Base-by-base conservation (phyloP, 2,113 vertebrate species). In the Poicephalus gulielmi region DNA sequence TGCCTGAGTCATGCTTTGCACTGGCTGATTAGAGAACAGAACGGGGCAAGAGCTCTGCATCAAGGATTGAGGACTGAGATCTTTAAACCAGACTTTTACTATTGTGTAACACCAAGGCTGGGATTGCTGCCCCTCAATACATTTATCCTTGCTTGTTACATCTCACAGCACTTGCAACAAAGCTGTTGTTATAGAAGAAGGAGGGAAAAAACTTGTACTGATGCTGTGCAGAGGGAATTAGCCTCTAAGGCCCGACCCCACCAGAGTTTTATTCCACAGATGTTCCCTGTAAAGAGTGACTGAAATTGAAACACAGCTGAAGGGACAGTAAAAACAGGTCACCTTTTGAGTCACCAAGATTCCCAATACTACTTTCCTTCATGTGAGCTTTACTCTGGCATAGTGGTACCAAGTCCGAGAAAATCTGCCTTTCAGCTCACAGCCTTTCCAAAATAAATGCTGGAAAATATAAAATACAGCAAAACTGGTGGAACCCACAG, bases 251-350 rank as follows among this genome's bases (percentile, higher is more conserved):
- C 52, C 78, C 83, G 83, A 94, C 53, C 70, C n/a, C 31, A 73
- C n/a, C 37, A 67, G 70, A 57, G 67, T 46, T 95, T 92, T 89
- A 83, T 96, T 82, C 86, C 66, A 27, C 43, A 31, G 57, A 49
- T 50, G 52, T 79, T 82, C 66, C 77, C 89, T 63, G 91, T 76
- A 64, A 89, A 91, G 80, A 53, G 53, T 86, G 83, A 74, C 63
- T 44, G 70, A 84, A 94, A 96, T 95, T 91, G 81, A 83, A 96
- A 81, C 81, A 76, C 77, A 55, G 23, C 70, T 66, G 78, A 91
- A 91, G 88, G 67, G 78, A 53, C 59, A 53, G 60, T 82, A 91
- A 89, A 93, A 96, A 82, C 6, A 5, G 95, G 91, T 90, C 90
- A 88, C 67, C 68, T 90, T 94, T 31, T 14, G 90, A 95, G 70